Conservation (phyloP, 2,113 vertebrate genomes). For the Apus apus region DNA sequence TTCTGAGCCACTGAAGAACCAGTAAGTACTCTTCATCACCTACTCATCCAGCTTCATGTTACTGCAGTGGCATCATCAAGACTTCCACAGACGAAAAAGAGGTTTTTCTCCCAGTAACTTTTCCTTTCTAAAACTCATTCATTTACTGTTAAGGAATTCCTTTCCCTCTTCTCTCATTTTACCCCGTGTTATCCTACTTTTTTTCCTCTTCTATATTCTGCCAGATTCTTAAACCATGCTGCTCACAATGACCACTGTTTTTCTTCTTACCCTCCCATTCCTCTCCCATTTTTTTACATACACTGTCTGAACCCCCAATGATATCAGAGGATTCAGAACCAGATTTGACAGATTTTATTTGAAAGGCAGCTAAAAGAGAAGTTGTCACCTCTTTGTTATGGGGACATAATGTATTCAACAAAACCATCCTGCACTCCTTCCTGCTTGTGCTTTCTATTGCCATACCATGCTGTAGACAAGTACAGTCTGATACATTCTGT, state of each 20-base stretch:
- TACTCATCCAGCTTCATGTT: neutral
- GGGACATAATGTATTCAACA: neutral
- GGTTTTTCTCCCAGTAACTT: neutral
- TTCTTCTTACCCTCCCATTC: neutral
- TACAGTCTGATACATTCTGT: neutral
- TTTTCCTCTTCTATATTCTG: neutral
- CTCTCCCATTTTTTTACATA: neutral
- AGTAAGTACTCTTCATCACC: neutral
- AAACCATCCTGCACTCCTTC: neutral
- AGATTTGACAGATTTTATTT: neutral
- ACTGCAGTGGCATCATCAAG: neutral
- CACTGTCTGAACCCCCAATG: neutral
- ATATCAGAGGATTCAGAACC: neutral
- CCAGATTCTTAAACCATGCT: neutral
- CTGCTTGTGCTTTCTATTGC: neutral
- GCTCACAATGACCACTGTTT: neutral
- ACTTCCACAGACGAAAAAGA: neutral
- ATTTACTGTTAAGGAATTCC: neutral
- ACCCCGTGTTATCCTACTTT: neutral
- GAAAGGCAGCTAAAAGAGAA: neutral
- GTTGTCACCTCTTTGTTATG: fast-evolving
- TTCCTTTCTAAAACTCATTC: neutral
- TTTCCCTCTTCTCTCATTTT: too few relatives aligned
- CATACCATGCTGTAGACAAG: neutral
- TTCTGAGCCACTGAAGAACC: neutral